Conservation (phyloP, 2,113 vertebrate genomes). For the Numenius arquata region DNA sequence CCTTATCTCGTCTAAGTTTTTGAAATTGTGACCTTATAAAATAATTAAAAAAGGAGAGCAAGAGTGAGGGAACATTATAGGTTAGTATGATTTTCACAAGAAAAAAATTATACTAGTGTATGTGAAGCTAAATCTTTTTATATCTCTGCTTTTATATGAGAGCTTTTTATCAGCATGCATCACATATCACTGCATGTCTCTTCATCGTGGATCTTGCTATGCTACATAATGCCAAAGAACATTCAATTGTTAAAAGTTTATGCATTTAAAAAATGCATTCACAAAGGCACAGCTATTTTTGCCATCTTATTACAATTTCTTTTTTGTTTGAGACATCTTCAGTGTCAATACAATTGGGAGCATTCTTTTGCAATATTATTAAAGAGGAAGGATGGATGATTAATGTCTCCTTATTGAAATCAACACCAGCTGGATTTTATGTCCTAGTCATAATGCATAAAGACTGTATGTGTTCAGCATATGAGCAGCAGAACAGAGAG, state of each 20-base stretch:
- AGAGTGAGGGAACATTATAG: not conserved
- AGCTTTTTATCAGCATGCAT: not conserved
- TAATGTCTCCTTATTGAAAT: not conserved
- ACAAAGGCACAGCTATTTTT: not conserved
- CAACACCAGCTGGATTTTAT: constrained; percentile 17
- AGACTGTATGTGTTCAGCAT: not conserved
- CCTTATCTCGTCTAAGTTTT: not conserved
- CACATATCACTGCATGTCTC: not conserved
- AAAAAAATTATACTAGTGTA: not conserved
- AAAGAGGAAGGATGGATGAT: not conserved
- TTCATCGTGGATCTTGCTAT: not conserved
- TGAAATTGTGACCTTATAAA: not conserved
- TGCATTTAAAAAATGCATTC: not conserved
- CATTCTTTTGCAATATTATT: not conserved
- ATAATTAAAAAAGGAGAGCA: not conserved
- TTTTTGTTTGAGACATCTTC: not conserved
- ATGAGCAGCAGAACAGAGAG: not conserved
- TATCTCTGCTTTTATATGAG: not conserved
- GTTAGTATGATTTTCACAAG: not conserved
- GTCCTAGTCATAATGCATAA: not conserved
- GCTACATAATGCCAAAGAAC: not conserved
- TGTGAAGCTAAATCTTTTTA: not conserved
- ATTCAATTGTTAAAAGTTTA: not conserved
- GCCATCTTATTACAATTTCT: not conserved
- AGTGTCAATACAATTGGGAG: not conserved